Percentiles rank a stretch among this genome's conserved stretches.
phyloP scores from a whole-genome alignment of 2,113 vertebrate species.

The Crotalus viridis region DNA sequence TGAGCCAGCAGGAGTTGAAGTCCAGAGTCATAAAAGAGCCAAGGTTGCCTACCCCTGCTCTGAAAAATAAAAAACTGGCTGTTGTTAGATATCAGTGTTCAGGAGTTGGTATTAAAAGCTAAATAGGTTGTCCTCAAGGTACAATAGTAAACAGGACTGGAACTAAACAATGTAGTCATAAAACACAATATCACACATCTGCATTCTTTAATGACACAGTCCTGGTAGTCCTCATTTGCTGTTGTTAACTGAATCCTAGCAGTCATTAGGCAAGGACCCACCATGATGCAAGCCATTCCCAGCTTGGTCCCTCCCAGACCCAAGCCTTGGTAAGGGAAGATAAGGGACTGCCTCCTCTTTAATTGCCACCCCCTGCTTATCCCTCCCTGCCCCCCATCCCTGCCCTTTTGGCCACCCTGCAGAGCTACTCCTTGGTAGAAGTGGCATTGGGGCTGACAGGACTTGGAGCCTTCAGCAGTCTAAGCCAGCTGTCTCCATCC shows the following conservation, averaged over 20 bases:
- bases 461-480: neutral
- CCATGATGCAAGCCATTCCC: neutral
- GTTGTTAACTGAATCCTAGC: neutral
- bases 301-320: neutral
- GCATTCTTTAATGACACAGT: neutral
- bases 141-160: neutral
- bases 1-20: no score
- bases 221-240: neutral
- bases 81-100: slow-evolving; percentile 48
- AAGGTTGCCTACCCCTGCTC: slow-evolving; percentile 5
- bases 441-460: neutral
- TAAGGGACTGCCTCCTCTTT: neutral
- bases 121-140: neutral
- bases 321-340: neutral
- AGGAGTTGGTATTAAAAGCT: neutral
- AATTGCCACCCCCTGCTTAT: neutral
- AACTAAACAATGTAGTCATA: neutral
- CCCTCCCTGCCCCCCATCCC: neutral
- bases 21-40: no score
- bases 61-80: slow-evolving; percentile 56
- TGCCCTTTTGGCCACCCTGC: neutral
- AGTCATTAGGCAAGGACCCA: neutral
- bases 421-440: neutral
- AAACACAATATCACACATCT: neutral
- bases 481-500: neutral